Percentiles rank a stretch among this genome's conserved stretches.
phyloP scores from a whole-genome alignment of 2,888 invertebrate genomes.

The Netelia melanura region DNA sequence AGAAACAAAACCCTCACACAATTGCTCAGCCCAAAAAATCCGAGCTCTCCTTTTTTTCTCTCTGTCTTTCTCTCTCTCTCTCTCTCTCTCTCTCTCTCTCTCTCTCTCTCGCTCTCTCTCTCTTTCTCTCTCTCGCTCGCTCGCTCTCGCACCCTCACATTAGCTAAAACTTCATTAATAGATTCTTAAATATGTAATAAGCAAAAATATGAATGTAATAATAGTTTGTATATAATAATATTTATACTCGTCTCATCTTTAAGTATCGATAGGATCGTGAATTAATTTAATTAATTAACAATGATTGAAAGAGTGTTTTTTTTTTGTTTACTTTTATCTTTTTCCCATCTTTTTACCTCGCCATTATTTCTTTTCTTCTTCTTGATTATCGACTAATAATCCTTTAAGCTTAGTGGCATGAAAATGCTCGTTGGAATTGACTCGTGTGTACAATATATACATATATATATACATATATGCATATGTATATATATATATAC shows the following conservation, averaged over 20 bases:
- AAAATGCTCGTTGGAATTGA: slow-evolving; percentile 85
- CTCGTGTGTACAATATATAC: slow-evolving; percentile 82
- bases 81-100: slow-evolving; percentile 13
- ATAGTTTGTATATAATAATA: slow-evolving; percentile 79
- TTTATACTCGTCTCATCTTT: slow-evolving; percentile 77
- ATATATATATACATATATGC: slow-evolving; percentile 47
- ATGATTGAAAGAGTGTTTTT: slow-evolving; percentile 82
- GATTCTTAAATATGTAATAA: slow-evolving; percentile 83
- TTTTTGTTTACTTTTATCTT: slow-evolving; percentile 65
- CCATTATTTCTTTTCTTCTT: slow-evolving; percentile 36
- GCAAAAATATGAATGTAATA: slow-evolving; percentile 84
- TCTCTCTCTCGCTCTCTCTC: slow-evolving; percentile 40
- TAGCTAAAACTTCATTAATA: slow-evolving; percentile 80
- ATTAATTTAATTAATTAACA: slow-evolving; percentile 81
- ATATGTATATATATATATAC: slow-evolving; percentile 61
- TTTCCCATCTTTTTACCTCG: slow-evolving; percentile 45
- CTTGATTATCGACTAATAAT: slow-evolving; percentile 78
- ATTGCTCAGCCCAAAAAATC: slow-evolving; percentile 69
- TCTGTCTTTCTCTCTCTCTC: slow-evolving; percentile 42
- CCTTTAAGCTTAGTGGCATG: slow-evolving; percentile 84
- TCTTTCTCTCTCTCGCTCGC: slow-evolving; percentile 20
- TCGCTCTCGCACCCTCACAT: slow-evolving; percentile 68
- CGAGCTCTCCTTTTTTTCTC: slow-evolving; percentile 47
- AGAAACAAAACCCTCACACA: slow-evolving; percentile 64
- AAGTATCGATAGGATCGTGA: slow-evolving; percentile 82